phyloP scores from a whole-genome alignment of 2,113 vertebrate species.

The Anhinga rufa region DNA sequence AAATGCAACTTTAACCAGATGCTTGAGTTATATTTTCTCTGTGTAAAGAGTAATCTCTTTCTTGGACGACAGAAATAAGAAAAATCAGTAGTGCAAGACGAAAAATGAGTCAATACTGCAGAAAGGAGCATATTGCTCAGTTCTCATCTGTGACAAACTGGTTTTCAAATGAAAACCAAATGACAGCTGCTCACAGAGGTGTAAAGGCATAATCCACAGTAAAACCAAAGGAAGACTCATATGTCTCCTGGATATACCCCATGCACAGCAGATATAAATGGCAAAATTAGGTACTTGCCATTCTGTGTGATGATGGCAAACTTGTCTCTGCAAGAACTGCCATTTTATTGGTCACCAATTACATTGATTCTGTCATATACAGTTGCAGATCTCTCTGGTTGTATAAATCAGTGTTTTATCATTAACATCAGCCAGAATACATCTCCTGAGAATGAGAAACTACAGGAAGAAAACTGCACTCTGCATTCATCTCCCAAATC shows the following conservation, averaged over 20 bases:
- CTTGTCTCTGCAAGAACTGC: background rate
- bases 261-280: background rate
- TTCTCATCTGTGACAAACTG: background rate
- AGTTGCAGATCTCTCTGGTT: background rate
- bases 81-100: background rate
- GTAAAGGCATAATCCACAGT: background rate
- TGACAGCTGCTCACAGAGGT: background rate
- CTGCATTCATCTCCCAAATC: background rate
- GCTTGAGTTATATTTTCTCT: background rate
- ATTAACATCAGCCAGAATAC: background rate
- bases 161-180: background rate
- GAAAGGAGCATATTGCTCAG: background rate
- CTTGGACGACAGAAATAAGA: background rate
- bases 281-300: background rate
- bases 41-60: background rate
- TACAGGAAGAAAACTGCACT: background rate
- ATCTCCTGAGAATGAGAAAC: background rate
- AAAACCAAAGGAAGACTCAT: background rate
- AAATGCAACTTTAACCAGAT: background rate
- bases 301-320: background rate
- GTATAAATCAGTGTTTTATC: background rate
- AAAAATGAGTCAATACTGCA: background rate
- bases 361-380: background rate
- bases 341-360: background rate
- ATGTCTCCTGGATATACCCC: background rate